Percentiles rank a stretch among this genome's conserved stretches.
phyloP scores from a whole-genome alignment of 2,797 vertebrate species.

The Lophotriccus pileatus region DNA sequence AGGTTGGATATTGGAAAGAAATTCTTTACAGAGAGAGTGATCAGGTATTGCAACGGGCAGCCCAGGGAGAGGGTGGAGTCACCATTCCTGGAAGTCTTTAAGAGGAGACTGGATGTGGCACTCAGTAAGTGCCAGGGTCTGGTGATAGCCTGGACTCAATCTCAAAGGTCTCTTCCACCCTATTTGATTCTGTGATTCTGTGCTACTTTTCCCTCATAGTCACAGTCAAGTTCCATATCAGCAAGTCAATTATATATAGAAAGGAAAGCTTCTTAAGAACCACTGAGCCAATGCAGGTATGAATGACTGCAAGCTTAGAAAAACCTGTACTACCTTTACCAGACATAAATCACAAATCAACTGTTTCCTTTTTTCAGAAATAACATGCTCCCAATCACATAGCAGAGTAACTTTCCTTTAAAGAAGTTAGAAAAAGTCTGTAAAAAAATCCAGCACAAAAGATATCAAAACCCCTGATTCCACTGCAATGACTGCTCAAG shows the following conservation, averaged over 20 bases:
- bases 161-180: too few species aligned
- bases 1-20: too few species aligned
- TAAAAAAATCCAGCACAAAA: background rate
- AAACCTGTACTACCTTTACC: background rate
- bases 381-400: accelerated
- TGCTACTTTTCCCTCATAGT: background rate
- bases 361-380: background rate
- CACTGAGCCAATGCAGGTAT: background rate
- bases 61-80: too few species aligned
- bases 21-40: too few species aligned
- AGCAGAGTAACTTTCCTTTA: background rate
- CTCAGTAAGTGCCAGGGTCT: too few species aligned
- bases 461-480: background rate
- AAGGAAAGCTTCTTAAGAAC: background rate
- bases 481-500: background rate
- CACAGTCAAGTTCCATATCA: background rate
- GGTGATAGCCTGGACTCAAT: too few species aligned
- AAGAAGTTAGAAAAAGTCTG: background rate
- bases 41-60: too few species aligned
- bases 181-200: too few species aligned
- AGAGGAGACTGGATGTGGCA: too few species aligned
- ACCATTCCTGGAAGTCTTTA: too few species aligned
- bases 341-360: background rate
- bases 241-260: background rate
- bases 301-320: background rate